These are phyloP conservation scores for Nematostella vectensis DNA, from an alignment of 92 coral and sea anemone species.

Conservation along the genomic window DNA sequence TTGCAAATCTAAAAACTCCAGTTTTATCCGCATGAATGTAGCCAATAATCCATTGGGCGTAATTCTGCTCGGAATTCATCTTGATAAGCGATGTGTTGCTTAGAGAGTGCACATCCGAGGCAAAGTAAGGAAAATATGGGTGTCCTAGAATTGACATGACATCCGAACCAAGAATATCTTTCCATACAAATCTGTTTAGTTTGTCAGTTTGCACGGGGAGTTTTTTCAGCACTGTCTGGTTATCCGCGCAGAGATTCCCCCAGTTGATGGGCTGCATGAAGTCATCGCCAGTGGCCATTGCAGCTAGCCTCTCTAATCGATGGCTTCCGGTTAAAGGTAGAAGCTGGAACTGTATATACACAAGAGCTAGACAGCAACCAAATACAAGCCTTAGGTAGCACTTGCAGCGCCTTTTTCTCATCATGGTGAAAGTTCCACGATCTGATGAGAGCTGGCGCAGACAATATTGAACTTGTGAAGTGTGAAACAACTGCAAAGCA, in stretches of 20 bases:
- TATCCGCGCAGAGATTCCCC: constrained; percentile 13
- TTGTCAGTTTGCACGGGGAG: constrained; percentile 1
- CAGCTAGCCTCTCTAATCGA: constrained; percentile 6
- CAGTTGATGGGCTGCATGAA: constrained; percentile 10
- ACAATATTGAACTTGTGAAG: no score
- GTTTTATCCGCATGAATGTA: constrained; percentile 20
- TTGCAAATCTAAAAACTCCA: constrained; percentile 31
- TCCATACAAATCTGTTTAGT: constrained; percentile 28
- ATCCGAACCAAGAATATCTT: constrained; percentile 15
- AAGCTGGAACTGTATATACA: constrained; percentile 34
- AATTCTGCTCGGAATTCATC: neutral
- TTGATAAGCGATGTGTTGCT: neutral
- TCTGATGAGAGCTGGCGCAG: no score
- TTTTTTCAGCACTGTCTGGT: neutral
- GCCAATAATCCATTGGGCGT: constrained; percentile 42
- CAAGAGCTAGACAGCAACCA: constrained; percentile 20
- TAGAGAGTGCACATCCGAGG: constrained; percentile 8
- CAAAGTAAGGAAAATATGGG: constrained; percentile 41
- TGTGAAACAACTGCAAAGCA: no score
- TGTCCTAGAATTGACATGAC: constrained; percentile 23
- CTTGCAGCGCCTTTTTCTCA: neutral
- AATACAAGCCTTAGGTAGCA: neutral
- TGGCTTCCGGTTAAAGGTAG: constrained; percentile 15
- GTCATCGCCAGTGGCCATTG: neutral
- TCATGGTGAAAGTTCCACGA: no score